phyloP scores from a whole-genome alignment of 2,797 vertebrate genomes.

The Hipposideros larvatus region DNA sequence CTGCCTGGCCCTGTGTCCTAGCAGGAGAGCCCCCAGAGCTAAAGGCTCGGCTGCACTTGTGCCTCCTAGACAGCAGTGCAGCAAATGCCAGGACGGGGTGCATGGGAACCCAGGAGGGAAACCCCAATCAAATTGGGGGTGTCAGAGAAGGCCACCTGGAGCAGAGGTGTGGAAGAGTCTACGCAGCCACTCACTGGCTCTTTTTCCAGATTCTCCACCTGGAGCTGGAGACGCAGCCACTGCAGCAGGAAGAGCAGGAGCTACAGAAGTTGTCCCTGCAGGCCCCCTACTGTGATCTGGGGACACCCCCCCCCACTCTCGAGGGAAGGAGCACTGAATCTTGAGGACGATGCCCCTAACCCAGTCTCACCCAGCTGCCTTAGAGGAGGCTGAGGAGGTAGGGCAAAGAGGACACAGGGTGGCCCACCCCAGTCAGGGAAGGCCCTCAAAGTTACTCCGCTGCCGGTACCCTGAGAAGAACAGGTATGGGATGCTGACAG shows the following conservation, averaged over 20 bases:
- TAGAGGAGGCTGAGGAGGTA: background rate
- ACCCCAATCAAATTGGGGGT: background rate
- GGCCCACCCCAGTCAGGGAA: background rate
- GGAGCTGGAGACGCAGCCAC: slow-evolving; percentile 87
- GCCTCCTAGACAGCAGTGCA: background rate
- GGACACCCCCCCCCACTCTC: slow-evolving; percentile 89
- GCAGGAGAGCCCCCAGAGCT: background rate
- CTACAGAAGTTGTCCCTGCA: slow-evolving; percentile 92
- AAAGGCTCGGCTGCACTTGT: background rate
- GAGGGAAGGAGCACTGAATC: slow-evolving; percentile 89
- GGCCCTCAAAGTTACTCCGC: background rate
- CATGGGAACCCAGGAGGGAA: background rate
- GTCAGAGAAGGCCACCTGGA: background rate
- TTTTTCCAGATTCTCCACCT: slow-evolving; percentile 93
- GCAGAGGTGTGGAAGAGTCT: accelerated
- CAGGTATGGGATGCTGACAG: background rate
- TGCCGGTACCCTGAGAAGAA: background rate
- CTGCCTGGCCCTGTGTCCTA: background rate
- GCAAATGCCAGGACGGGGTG: background rate
- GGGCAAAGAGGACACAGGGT: background rate
- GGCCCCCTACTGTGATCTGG: slow-evolving; percentile 94
- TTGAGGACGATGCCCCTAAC: background rate
- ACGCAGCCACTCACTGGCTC: background rate
- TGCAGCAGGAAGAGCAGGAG: slow-evolving; percentile 89
- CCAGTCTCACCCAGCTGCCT: background rate